These are phyloP conservation scores for Branchipolynoe longqiensis DNA, from an alignment of 2,888 invertebrate species.

Conservation along the genomic window DNA sequence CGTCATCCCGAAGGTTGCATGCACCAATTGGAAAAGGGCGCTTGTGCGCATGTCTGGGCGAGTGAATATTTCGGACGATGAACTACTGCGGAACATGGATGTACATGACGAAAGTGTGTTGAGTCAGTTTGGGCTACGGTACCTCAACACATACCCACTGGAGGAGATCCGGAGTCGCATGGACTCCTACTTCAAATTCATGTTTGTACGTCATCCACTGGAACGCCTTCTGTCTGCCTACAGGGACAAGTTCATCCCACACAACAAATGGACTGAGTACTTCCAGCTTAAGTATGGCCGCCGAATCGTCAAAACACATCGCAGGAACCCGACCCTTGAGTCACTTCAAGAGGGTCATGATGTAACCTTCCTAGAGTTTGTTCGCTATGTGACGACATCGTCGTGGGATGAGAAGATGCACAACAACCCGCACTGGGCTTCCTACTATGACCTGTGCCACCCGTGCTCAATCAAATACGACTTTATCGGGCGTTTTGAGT, in stretches of 20 bases:
- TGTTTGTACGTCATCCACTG: conserved; percentile 94
- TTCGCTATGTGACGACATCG: conserved; percentile 83
- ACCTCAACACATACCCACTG: conserved; percentile 83
- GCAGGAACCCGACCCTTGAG: conserved; percentile 87
- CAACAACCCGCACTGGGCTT: conserved; percentile 36
- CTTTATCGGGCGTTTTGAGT: conserved; percentile 33
- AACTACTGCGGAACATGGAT: neutral
- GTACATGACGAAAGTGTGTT: conserved; percentile 50
- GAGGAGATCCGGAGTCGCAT: conserved; percentile 87
- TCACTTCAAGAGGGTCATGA: conserved; percentile 85
- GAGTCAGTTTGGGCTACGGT: conserved; percentile 43
- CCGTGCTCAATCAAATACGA: conserved; percentile 43
- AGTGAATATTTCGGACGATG: conserved; percentile 15
- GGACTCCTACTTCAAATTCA: conserved; percentile 90
- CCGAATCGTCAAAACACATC: conserved; percentile 88
- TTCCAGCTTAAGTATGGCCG: conserved; percentile 83
- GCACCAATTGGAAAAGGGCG: conserved; percentile 92
- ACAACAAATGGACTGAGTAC: conserved; percentile 74
- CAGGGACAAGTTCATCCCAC: conserved; percentile 90
- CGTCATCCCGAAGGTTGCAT: conserved; percentile 94
- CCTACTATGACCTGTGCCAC: conserved; percentile 44
- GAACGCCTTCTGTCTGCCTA: conserved; percentile 94
- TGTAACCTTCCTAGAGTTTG: conserved; percentile 90
- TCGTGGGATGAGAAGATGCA: neutral
- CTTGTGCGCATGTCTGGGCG: conserved; percentile 36